These are phyloP conservation scores for Eclectus roratus DNA, from an alignment of 2,113 vertebrate genomes.

Conservation along the genomic window DNA sequence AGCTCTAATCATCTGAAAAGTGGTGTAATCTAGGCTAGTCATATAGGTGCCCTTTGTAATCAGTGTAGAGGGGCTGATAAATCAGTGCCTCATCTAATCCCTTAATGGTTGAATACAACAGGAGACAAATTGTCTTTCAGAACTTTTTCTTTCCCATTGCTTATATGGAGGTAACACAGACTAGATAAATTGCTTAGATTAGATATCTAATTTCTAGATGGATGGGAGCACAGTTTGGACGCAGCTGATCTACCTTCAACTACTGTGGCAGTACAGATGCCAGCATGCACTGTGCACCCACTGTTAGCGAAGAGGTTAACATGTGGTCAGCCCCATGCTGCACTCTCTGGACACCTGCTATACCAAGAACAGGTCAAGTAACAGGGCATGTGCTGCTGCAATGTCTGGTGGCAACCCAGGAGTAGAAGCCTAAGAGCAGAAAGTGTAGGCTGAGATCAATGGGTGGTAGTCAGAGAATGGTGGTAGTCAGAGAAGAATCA, in stretches of 20 bases:
- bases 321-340: fast-evolving
- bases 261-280: not conserved
- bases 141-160: not conserved
- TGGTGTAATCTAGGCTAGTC: not conserved
- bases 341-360: not conserved
- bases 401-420: not conserved
- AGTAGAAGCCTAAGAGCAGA: not conserved
- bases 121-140: not conserved
- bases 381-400: not conserved
- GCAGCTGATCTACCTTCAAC: not conserved
- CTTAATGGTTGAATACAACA: not conserved
- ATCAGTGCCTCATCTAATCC: slow-evolving; percentile 23
- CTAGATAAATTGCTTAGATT: not conserved
- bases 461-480: not conserved
- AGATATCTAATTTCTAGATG: not conserved
- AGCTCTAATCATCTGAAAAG: not conserved
- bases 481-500: not conserved
- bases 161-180: not conserved
- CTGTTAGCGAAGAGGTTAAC: not conserved
- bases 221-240: not conserved
- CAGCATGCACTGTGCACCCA: not conserved
- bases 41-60: not conserved
- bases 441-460: not conserved
- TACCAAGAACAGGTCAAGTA: not conserved
- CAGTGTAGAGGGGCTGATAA: not conserved